phyloP scores from a whole-genome alignment of 2,113 vertebrate species.

The Jaculus jaculus region DNA sequence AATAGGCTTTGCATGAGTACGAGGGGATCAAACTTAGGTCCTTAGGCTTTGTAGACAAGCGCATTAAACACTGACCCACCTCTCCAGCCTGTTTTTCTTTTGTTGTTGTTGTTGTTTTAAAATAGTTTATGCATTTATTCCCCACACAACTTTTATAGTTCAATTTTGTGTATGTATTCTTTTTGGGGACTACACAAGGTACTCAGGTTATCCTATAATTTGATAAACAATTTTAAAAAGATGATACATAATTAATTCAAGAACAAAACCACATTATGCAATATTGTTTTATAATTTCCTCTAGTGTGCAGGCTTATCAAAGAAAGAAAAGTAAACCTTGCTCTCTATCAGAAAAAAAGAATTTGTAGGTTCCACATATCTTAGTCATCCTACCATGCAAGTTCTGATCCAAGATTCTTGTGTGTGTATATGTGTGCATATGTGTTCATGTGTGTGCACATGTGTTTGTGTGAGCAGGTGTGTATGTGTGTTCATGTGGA shows the following conservation, averaged over 20 bases:
- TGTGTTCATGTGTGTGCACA: no score
- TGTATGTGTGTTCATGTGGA: no score
- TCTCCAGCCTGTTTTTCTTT: no score
- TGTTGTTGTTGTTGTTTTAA: no score
- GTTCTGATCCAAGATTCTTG: not conserved
- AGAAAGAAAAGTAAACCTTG: not conserved
- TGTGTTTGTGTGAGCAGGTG: no score
- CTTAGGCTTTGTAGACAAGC: no score
- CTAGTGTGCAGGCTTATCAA: constrained; percentile 40
- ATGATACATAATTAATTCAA: constrained; percentile 72
- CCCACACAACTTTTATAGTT: not conserved
- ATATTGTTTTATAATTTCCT: constrained; percentile 51
- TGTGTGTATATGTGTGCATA: no score
- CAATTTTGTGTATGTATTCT: not conserved
- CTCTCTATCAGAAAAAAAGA: not conserved
- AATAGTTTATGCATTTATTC: no score
- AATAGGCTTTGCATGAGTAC: no score
- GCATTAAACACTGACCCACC: no score
- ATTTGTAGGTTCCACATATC: not conserved
- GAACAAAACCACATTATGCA: constrained; percentile 70
- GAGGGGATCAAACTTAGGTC: no score
- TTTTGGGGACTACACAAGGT: constrained; percentile 53
- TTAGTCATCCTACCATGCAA: no score
- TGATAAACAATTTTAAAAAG: constrained; percentile 66
- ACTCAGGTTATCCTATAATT: constrained; percentile 64